Evolutionary conservation across 2,888 invertebrate species (phyloP), one percentile per base, ranked within the genome.

Genomic region (Sarcophaga subvicina): DNA sequence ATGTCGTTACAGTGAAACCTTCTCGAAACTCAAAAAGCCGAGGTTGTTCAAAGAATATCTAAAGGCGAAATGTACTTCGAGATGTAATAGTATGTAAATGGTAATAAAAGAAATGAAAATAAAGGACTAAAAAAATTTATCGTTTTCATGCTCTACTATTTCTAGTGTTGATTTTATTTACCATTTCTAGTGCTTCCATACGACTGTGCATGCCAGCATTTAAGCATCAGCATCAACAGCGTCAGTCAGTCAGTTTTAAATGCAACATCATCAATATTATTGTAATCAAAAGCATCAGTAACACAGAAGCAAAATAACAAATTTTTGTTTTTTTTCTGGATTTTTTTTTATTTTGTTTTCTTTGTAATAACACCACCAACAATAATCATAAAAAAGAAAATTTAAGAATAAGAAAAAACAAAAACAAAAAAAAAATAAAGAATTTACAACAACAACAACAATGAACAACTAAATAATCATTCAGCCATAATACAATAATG

Each of bases 181-280:
- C 1, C 1, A 2, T 37, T 37, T 37, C 37, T 8, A 37, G 37
- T 37, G 10, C n/a, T 54, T 54, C 27, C 5, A n/a, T 17, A 22
- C 82, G 70, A 82, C 76, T 72, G 82, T 83, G 71, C 83, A 76
- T 54, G 54, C 54, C 54, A 73, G 75, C 49, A 80, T 27, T 72
- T 37, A 49, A 76, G 37, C 81, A 63, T 69, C 66, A 37, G 37
- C 37, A 47, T 45, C 62, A 70, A 54, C 45, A 71, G 72, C 66
- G 49, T 81, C 80, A 75, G 75, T 75, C 37, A 37, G 37, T 37
- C 37, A 37, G 37, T 37, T 37, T 78, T 79, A 70, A 83, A 78
- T 80, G 78, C 80, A 83, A 83, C 85, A 82, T 79, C 81, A 79
- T 85, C 85, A 85, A 81, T 83, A 82, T 83, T 82, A 80, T 83